Evolutionary conservation across 2,888 invertebrate genomes (phyloP), one percentile per base, ranked within the genome.

Genomic region (Machimus atricapillus): DNA sequence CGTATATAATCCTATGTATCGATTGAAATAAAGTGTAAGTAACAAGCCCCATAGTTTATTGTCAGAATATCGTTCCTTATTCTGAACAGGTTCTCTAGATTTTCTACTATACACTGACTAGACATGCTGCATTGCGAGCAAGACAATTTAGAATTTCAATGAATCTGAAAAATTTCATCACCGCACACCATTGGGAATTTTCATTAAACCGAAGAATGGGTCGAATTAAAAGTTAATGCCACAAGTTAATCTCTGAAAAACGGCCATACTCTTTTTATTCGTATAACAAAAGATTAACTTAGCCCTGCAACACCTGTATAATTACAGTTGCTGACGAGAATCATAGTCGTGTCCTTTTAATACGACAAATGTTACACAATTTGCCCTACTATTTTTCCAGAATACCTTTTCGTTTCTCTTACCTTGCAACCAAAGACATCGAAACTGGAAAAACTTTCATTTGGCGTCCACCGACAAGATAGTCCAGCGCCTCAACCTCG

Each of bases 391-490:
- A n/a, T 5, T n/a, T 52, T n/a, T n/a, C n/a, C 46, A 40, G 40
- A 40, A 40, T 1, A 52, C 46, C 19, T 9, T 9, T 27, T 52
- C 14, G 2, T 3, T n/a, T 27, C 1, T 27, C 78, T 91, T 91
- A 96, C 96, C 96, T 97, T 85, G 97, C 97, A 88, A 97, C 95
- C 46, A 98, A 94, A 0, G 97, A 97, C 94, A 97, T 94, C 43
- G 97, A 94, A 86, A 97, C 96, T 3, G 97, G 97, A 91, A 97
- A 93, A 23, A 96, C 95, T 90, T 95, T 94, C 97, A 97, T 97
- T 90, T 95, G 95, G 89, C 97, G 94, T 86, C 96, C 96, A 31
- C 97, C 97, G 87, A 97, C 95, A 83, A 97, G 94, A 91, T 97
- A 97, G 90, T 96, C 96, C 91, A 95, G 94, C 7, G 91, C 92